Evolutionary conservation across 2,888 invertebrate genomes (phyloP), one percentile per base, ranked within the genome.

Genomic region (Sialis lutaria): DNA sequence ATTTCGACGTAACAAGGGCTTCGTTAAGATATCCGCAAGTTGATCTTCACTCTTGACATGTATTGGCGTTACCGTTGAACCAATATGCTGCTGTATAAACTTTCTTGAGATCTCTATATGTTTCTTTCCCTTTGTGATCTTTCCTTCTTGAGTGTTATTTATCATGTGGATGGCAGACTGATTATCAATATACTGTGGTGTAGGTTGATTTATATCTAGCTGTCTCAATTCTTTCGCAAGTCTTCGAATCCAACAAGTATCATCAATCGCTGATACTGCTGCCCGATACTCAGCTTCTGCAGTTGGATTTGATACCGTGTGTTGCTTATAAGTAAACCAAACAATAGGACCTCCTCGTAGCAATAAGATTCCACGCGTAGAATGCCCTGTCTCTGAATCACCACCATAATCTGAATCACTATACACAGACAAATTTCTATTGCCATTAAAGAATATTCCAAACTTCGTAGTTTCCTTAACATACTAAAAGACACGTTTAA

Each of bases 91-190:
- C 40, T 13, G 12, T 48, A 57, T 42, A 33, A 50, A 50, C 13
- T 50, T 43, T 33, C 47, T 47, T 13, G 22, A 9, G 30, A 49
- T 49, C 13, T 49, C 49, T 75, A 75, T 66, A 70, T 68, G 53
- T 54, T 54, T 53, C 55, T 50, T 47, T 40, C 39, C 47, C 42
- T 48, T 50, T 9, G 42, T 49, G 42, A 44, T 39, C 33, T 46
- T 46, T 33, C 40, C 43, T 35, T 47, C 46, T n/a, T 52, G 48
- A n/a, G 48, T 45, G 40, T 51, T 52, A 5, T 47, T 45, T 4
- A 50, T 41, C 32, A 54, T 42, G 41, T 50, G 50, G 5, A 52
- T 52, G 1, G 51, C 52, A 10, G 50, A 53, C 46, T 52, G 45
- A 46, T 59, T 59, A 42, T 60, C 52, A 2, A 54, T 50, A 35